Conservation (phyloP, 2,888 invertebrate genomes). For the Conomelus anceps region DNA sequence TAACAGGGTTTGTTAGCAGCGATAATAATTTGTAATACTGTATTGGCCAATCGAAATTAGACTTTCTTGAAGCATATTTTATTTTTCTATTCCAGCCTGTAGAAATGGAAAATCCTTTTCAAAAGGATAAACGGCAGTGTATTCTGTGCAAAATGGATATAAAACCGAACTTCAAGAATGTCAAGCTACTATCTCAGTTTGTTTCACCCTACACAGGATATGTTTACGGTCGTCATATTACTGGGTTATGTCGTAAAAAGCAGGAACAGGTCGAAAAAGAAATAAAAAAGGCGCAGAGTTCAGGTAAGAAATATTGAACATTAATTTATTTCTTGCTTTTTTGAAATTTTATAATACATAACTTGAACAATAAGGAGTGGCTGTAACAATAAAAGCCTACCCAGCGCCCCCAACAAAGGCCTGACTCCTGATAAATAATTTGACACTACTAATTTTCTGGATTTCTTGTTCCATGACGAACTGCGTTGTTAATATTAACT, state of each 20-base stretch:
- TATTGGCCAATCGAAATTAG: too few relatives aligned
- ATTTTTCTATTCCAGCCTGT: constrained; percentile 41
- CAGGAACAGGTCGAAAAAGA: constrained; percentile 67
- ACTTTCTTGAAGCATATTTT: too few relatives aligned
- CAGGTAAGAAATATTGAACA: too few relatives aligned
- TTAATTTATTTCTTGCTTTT: not conserved
- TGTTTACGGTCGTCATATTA: constrained; percentile 87
- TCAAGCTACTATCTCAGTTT: constrained; percentile 86
- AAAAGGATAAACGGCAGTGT: constrained; percentile 63
- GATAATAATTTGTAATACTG: too few relatives aligned
- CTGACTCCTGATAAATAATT: too few relatives aligned
- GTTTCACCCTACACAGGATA: constrained; percentile 91
- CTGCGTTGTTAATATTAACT: too few relatives aligned
- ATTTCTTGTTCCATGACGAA: too few relatives aligned
- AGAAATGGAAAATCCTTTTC: constrained; percentile 72
- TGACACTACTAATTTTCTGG: too few relatives aligned
- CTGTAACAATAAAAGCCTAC: too few relatives aligned
- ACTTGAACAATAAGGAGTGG: too few relatives aligned
- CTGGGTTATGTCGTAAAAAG: constrained; percentile 80
- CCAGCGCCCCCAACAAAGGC: too few relatives aligned
- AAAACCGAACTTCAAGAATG: constrained; percentile 85
- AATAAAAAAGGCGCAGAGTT: constrained; percentile 65
- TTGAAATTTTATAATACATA: not conserved
- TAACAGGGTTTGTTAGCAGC: too few relatives aligned
- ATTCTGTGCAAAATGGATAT: constrained; percentile 77